These are phyloP conservation scores for Dolichotis patagonum DNA, from an alignment of 2,113 vertebrate species.

Conservation along the genomic window DNA sequence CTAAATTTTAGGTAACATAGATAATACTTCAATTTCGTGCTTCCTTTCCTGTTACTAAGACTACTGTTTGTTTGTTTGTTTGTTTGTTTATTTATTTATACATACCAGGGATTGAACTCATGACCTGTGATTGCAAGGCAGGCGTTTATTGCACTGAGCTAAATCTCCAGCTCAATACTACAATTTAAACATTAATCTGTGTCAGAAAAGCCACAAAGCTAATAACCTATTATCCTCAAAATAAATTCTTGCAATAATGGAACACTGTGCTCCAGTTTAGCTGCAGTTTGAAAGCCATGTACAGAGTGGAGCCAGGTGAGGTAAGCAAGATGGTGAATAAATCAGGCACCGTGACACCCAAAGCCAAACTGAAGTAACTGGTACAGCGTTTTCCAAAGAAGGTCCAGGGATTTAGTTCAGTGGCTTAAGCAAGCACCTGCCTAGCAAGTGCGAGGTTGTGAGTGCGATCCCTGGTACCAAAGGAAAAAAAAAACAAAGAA, in stretches of 20 bases:
- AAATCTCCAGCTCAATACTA: no score
- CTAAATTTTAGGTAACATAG: not conserved
- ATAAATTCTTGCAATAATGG: not conserved
- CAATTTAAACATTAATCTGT: not conserved
- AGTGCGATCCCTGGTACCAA: no score
- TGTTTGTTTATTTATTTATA: no score
- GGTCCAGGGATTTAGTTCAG: no score
- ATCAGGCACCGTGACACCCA: not conserved
- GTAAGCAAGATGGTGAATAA: not conserved
- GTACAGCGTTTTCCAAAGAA: not conserved
- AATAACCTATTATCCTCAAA: not conserved
- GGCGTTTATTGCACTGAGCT: no score
- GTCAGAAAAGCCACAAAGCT: not conserved
- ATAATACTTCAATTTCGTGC: not conserved
- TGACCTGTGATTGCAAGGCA: no score
- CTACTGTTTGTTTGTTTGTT: no score
- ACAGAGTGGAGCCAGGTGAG: not conserved
- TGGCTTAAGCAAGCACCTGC: no score
- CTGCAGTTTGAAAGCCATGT: conserved; percentile 5
- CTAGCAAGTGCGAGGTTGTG: no score
- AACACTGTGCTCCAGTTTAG: not conserved
- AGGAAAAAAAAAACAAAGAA: no score
- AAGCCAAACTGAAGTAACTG: not conserved
- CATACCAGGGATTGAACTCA: no score
- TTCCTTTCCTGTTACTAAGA: not conserved